A percentile compares a stretch with the other conserved stretches of the same genome.
phyloP scores from a whole-genome alignment of 1,140 invertebrate genomes.

The Eumeta japonica region DNA sequence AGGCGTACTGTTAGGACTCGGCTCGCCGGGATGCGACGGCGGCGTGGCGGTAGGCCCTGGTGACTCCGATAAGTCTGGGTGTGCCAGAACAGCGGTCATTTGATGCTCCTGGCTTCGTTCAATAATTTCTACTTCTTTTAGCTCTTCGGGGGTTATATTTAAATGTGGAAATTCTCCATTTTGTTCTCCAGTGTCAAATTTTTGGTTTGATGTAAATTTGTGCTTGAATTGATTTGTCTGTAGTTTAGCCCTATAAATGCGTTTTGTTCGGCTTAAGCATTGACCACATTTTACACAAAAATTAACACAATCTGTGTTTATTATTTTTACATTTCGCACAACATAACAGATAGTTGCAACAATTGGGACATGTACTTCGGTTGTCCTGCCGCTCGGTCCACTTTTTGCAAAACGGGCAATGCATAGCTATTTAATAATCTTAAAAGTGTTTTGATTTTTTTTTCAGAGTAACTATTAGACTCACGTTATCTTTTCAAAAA shows the following conservation, averaged over 20 bases:
- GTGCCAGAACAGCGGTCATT: background rate
- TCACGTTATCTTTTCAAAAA: too few relatives aligned
- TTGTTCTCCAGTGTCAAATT: background rate
- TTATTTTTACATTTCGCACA: constrained; percentile 1
- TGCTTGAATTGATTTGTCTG: constrained; percentile 1
- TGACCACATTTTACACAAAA: constrained; percentile 3
- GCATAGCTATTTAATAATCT: too few relatives aligned
- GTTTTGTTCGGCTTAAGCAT: constrained; percentile 1
- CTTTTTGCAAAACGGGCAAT: constrained; percentile 2
- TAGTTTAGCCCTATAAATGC: constrained; percentile 1
- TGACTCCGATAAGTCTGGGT: constrained; percentile 3
- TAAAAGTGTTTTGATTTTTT: too few relatives aligned
- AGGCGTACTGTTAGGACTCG: constrained; percentile 1
- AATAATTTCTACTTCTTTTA: background rate
- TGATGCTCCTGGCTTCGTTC: constrained; percentile 2
- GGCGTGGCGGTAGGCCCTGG: constrained; percentile 1
- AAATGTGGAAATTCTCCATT: background rate
- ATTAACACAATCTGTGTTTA: constrained; percentile 2
- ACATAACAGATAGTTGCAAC: background rate
- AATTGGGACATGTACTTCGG: constrained; percentile 1
- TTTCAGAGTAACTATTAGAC: too few relatives aligned
- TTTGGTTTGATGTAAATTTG: constrained; percentile 2
- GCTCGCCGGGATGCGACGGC: constrained; percentile 1
- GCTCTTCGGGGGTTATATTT: constrained; percentile 4
- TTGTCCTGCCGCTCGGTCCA: constrained; percentile 2